A percentile compares a stretch with the other conserved stretches of the same genome.
Evolutionary conservation across 2,888 invertebrate genomes (phyloP).

Genomic region (Sussaba pulchella): DNA sequence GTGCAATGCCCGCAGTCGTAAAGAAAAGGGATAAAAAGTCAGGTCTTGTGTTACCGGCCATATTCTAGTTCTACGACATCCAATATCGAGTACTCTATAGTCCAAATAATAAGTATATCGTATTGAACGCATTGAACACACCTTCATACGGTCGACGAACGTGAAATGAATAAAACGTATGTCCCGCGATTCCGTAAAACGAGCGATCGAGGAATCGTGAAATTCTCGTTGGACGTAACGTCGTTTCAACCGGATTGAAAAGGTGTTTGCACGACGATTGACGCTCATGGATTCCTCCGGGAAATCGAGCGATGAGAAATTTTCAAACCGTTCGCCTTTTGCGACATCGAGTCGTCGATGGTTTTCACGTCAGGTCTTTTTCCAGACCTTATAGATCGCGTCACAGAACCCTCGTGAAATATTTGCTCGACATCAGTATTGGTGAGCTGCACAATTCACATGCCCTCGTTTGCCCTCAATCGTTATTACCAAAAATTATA

Average conservation of each 20-base stretch:
- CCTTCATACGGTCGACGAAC: background rate
- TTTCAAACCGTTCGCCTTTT: background rate
- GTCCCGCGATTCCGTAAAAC: background rate
- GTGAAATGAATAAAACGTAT: background rate
- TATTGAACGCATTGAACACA: no score
- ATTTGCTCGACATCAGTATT: background rate
- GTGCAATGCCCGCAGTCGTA: background rate
- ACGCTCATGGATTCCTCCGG: constrained; percentile 1
- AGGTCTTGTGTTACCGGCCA: no score
- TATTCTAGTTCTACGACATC: no score
- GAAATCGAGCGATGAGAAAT: constrained; percentile 38
- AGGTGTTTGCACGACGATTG: background rate
- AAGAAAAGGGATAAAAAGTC: no score
- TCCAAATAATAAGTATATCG: no score
- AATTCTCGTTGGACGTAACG: background rate
- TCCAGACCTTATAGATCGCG: background rate
- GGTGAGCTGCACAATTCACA: background rate
- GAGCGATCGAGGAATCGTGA: background rate
- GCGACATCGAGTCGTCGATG: background rate
- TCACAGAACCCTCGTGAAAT: background rate
- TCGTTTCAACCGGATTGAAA: constrained; percentile 12
- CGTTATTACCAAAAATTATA: no score
- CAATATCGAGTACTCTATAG: no score
- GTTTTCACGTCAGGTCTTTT: constrained; percentile 6
- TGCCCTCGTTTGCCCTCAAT: no score